Evolutionary conservation across 2,113 vertebrate genomes (phyloP).

Genomic region (Coturnix japonica): DNA sequence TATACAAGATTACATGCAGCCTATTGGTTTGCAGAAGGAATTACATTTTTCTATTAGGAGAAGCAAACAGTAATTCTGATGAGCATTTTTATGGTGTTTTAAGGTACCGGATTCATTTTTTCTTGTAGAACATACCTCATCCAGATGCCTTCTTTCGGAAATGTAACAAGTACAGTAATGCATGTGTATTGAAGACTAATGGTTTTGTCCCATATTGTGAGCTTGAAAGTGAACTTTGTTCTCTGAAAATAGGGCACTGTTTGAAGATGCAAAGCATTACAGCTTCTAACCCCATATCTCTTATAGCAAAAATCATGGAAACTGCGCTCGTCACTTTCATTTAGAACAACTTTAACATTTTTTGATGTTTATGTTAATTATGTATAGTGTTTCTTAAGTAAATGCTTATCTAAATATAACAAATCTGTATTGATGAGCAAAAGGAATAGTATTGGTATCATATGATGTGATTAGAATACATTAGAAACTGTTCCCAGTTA

Average conservation of each 20-base stretch:
- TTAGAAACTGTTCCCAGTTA: neutral
- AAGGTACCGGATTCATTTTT: neutral
- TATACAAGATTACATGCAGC: neutral
- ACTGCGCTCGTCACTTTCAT: neutral
- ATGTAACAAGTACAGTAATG: neutral
- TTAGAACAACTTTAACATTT: neutral
- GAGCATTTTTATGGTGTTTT: neutral
- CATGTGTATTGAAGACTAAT: neutral
- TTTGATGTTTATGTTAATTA: too few relatives aligned
- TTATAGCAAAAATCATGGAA: neutral
- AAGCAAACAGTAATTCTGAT: neutral
- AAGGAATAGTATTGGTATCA: neutral
- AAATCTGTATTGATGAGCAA: neutral
- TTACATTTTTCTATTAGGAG: neutral
- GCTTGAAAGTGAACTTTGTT: neutral
- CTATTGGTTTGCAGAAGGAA: neutral
- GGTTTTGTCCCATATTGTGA: neutral
- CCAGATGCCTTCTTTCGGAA: neutral
- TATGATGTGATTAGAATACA: neutral
- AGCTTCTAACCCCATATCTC: neutral
- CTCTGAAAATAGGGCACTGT: neutral
- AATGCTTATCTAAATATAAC: neutral
- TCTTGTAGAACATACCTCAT: neutral
- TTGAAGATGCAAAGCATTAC: conserved; percentile 37
- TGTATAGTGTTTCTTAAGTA: neutral